Conservation (phyloP, 2,113 vertebrate genomes). For the Arizona elegans region DNA sequence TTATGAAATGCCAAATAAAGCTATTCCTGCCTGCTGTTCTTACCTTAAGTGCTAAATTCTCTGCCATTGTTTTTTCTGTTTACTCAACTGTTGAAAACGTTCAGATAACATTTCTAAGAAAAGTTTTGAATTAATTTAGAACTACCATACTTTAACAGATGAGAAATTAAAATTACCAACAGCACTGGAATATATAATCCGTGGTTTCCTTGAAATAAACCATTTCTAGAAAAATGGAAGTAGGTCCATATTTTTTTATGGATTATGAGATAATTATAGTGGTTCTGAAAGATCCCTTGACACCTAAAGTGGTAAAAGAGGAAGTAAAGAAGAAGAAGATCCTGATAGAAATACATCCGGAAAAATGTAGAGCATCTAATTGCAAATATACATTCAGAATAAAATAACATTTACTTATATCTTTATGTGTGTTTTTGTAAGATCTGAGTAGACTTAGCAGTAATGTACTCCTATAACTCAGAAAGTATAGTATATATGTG, state of each 20-base stretch:
- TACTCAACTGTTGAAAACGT: not conserved
- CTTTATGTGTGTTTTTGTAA: slow-evolving; percentile 24
- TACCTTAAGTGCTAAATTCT: not conserved
- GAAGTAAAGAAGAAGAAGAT: not conserved
- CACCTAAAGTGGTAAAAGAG: not conserved
- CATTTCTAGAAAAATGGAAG: not conserved
- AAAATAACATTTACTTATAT: slow-evolving; percentile 29
- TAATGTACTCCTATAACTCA: not conserved
- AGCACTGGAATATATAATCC: not conserved
- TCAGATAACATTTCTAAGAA: not conserved
- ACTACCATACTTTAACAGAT: not conserved
- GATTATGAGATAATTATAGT: too few relatives aligned
- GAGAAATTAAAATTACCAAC: too few relatives aligned
- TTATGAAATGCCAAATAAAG: rapidly evolving
- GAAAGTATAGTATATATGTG: not conserved
- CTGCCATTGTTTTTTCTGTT: not conserved
- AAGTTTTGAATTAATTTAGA: not conserved
- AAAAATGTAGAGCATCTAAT: not conserved
- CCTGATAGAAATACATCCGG: not conserved
- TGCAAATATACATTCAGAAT: slow-evolving; percentile 26
- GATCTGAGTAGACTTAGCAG: not conserved
- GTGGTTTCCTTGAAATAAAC: not conserved
- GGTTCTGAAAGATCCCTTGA: not conserved
- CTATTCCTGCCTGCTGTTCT: not conserved
- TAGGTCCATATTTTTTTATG: not conserved